A percentile compares a stretch with the other conserved stretches of the same genome.
These are phyloP conservation scores for Cisticola juncidis DNA, from an alignment of 2,113 vertebrate genomes.

Conservation along the genomic window DNA sequence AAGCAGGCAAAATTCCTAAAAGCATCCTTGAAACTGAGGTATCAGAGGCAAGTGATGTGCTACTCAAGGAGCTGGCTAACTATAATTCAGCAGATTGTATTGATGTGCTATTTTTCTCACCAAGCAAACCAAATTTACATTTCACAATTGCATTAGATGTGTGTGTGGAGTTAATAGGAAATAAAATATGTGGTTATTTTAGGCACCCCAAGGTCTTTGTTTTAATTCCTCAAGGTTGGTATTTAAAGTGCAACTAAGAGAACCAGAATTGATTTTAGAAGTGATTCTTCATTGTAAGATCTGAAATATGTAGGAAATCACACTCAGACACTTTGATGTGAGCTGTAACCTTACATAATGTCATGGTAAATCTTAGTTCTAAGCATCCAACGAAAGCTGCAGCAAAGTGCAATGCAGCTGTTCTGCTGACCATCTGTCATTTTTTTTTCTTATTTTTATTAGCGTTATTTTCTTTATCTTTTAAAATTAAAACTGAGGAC, in stretches of 20 bases:
- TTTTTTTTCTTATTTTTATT: neutral
- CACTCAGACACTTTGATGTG: neutral
- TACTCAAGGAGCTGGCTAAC: neutral
- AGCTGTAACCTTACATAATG: neutral
- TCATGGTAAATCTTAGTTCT: neutral
- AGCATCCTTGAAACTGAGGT: neutral
- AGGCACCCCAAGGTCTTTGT: neutral
- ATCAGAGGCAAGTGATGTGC: neutral
- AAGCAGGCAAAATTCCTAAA: neutral
- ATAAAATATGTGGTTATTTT: conserved; percentile 1
- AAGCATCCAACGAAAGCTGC: neutral
- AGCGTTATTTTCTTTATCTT: neutral
- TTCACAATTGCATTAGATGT: conserved; percentile 4
- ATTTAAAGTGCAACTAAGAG: conserved; percentile 34
- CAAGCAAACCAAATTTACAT: neutral
- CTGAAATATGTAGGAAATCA: neutral
- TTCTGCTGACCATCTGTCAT: neutral
- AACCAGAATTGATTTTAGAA: conserved; percentile 7
- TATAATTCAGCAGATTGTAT: neutral
- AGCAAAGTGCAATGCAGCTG: neutral
- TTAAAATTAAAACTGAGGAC: neutral
- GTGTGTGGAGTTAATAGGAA: neutral
- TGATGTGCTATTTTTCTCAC: neutral
- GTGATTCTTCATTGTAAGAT: neutral
- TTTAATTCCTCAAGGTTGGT: neutral